phyloP scores from a whole-genome alignment of 2,888 invertebrate species.

The Brachynemurus nebulosus region DNA sequence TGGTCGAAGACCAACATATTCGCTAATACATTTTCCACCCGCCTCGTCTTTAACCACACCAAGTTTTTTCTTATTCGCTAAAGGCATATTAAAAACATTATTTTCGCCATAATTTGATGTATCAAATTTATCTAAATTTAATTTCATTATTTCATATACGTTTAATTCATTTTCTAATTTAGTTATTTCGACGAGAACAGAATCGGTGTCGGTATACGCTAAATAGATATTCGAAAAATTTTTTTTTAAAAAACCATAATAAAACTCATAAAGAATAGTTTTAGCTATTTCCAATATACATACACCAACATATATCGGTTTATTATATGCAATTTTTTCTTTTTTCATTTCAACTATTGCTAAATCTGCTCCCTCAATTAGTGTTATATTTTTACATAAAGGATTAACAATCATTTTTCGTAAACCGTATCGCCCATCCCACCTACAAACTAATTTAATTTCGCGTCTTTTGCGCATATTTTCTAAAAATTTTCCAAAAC shows the following conservation, averaged over 20 bases:
- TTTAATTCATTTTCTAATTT: not conserved
- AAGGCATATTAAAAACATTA: slow-evolving; percentile 21
- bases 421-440: not conserved
- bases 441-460: slow-evolving; percentile 11
- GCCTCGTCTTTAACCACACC: slow-evolving; percentile 22
- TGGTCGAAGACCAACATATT: slow-evolving; percentile 21
- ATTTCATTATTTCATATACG: not conserved
- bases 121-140: not conserved
- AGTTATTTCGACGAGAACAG: not conserved
- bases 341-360: not conserved
- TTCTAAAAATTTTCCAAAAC: slow-evolving; percentile 17
- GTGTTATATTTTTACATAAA: not conserved
- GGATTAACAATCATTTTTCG: not conserved
- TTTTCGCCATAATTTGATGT: slow-evolving; percentile 21
- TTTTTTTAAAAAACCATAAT: slow-evolving; percentile 1
- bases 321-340: not conserved
- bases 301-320: not conserved
- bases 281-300: slow-evolving; percentile 1
- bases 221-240: not conserved
- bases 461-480: slow-evolving; percentile 13
- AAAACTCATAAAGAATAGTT: slow-evolving; percentile 1
- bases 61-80: slow-evolving; percentile 21
- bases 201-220: not conserved
- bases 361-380: not conserved
- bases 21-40: slow-evolving; percentile 18